phyloP scores from a whole-genome alignment of 2,888 invertebrate species.

The Platycnemis pennipes region DNA sequence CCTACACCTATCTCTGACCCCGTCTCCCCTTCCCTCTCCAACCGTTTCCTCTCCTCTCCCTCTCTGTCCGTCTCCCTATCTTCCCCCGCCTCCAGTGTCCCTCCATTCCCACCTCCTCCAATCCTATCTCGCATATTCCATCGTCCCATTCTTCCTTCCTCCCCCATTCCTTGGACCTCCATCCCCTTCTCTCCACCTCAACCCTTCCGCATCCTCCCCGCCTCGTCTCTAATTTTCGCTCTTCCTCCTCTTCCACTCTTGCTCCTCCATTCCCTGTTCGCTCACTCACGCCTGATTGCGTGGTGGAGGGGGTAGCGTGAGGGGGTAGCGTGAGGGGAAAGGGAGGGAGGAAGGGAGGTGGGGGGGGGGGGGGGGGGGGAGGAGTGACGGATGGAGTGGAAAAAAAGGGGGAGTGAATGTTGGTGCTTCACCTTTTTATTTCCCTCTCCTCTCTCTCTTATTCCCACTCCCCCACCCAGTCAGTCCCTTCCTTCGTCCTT shows the following conservation, averaged over 20 bases:
- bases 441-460: neutral
- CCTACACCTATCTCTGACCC: neutral
- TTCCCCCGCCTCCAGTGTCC: neutral
- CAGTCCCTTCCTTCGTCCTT: neutral
- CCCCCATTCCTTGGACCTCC: neutral
- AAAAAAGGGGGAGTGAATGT: neutral
- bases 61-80: too few species aligned
- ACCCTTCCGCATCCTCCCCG: neutral
- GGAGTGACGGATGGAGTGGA: neutral
- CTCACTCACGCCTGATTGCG: conserved; percentile 6
- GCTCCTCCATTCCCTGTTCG: neutral
- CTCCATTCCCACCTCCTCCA: neutral
- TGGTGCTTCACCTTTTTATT: neutral
- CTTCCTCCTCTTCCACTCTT: neutral
- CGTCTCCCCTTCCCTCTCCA: neutral
- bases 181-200: neutral
- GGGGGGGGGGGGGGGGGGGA: neutral
- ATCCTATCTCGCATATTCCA: neutral
- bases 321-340: neutral
- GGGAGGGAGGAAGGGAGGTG: neutral
- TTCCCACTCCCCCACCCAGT: neutral
- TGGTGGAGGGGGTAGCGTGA: neutral
- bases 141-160: neutral
- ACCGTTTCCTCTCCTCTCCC: neutral
- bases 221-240: neutral